These are phyloP conservation scores for Vimba vimba DNA, from an alignment of 2,113 vertebrate species.

Conservation along the genomic window DNA sequence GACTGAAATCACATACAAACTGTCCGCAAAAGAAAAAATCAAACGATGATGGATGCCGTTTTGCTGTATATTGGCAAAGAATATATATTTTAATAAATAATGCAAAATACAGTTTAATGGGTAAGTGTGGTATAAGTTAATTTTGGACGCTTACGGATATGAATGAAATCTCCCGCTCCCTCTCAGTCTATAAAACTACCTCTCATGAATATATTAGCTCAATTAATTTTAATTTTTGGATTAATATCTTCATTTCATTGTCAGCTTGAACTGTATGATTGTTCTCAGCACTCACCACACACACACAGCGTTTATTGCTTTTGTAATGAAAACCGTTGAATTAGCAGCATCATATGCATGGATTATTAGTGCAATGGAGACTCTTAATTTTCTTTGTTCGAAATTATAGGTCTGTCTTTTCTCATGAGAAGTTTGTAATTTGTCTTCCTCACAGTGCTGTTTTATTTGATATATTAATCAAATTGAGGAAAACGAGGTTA, in stretches of 20 bases:
- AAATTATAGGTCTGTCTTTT: slow-evolving; percentile 44
- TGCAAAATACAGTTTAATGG: background rate
- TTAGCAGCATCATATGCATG: slow-evolving; percentile 55
- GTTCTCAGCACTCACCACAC: slow-evolving; percentile 1
- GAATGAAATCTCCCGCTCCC: background rate
- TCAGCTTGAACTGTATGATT: slow-evolving; percentile 34
- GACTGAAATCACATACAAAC: too few relatives aligned
- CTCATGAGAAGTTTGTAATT: slow-evolving; percentile 23
- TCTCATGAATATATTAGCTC: slow-evolving; percentile 46
- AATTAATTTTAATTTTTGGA: slow-evolving; percentile 45
- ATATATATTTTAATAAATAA: background rate
- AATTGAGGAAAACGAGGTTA: background rate
- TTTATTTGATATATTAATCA: slow-evolving; percentile 20
- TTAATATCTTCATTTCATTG: slow-evolving; percentile 55
- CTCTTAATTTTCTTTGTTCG: slow-evolving; percentile 47
- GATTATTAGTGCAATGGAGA: slow-evolving; percentile 52
- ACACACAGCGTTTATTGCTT: background rate
- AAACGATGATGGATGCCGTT: too few relatives aligned
- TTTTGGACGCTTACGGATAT: too few relatives aligned
- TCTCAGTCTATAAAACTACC: slow-evolving; percentile 15
- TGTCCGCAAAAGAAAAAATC: too few relatives aligned
- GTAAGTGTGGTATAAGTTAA: background rate
- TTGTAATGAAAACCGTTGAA: slow-evolving; percentile 15
- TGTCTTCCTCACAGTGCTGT: background rate
- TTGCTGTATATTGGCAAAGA: too few relatives aligned